Base-by-base conservation (phyloP, 2,888 invertebrate species). In the Epistrophe eligans region DNA sequence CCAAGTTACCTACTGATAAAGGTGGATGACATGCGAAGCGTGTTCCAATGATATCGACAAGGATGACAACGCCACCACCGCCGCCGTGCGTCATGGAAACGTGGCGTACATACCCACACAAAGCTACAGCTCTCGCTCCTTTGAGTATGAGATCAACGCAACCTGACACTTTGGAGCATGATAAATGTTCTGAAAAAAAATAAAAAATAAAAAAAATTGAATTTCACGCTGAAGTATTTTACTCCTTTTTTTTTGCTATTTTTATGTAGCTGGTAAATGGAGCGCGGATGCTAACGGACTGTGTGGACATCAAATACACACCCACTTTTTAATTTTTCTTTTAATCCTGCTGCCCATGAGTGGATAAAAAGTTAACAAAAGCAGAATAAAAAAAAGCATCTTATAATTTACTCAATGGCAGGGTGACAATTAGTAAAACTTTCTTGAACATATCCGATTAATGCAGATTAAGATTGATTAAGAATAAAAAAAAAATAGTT, bases 91-190 rank as follows among this genome's bases (percentile, higher is more conserved):
- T 45, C 28, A 17, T 32, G 66, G 43, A 28, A 64, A 28, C 38
- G 17, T 35, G 9, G 48, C 48, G 15, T 67, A 67, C 9, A 67
- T 50, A 38, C 62, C 28, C 43, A 4, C 35, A 35, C 35, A 55
- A 9, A 48, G 38, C n/a, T 35, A 40, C 70, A 55, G 35, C 40
- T 70, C 35, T 77, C 17, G 45, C 13, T 79, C 62, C 64, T 84
- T 80, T 66, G 50, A 72, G 76, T 48, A 71, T 58, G 35, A 57
- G 48, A 60, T 62, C 70, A 73, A 58, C 38, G 60, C 32, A 79
- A 60, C 52, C 79, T 72, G 79, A 77, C 76, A 71, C 35, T 60
- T 84, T 60, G 64, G 35, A 84, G 76, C 66, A 76, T 79, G 84
- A 76, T 79, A 84, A 84, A 79, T 84, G 57, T 66, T 71, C 50